Evolutionary conservation across 2,888 invertebrate genomes (phyloP).

Genomic region (Druceiella hillmani): DNA sequence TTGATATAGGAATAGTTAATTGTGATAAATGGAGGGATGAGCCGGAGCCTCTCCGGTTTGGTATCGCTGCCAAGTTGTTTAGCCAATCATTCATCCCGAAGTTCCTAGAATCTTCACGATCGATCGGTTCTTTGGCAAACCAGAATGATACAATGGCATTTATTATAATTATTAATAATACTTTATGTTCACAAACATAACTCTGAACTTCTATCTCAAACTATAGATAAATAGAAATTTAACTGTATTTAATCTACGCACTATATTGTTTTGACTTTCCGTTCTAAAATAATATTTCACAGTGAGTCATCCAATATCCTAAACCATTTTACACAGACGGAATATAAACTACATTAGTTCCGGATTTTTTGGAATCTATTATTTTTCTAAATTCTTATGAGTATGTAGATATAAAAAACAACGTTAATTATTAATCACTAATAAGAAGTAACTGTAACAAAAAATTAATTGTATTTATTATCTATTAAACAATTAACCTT

Average conservation of each 20-base stretch:
- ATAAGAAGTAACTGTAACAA: conserved; percentile 7
- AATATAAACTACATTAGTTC: conserved; percentile 17
- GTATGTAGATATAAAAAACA: conserved; percentile 9
- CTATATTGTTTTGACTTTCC: conserved; percentile 18
- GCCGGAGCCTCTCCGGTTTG: conserved; percentile 16
- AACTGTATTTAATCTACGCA: conserved; percentile 16
- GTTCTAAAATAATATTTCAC: conserved; percentile 14
- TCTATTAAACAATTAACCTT: no score
- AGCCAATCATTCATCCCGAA: conserved; percentile 16
- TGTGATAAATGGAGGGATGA: conserved; percentile 18
- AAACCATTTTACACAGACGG: conserved; percentile 20
- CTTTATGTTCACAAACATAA: no score
- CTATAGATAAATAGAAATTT: conserved; percentile 8
- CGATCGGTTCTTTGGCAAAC: conserved; percentile 19
- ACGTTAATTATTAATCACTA: conserved; percentile 4
- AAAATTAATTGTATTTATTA: conserved; percentile 9
- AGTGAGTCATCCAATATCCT: conserved; percentile 13
- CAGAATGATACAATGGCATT: conserved; percentile 18
- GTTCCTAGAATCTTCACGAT: conserved; percentile 14
- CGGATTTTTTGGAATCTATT: conserved; percentile 16
- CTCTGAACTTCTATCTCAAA: no score
- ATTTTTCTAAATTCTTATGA: no score
- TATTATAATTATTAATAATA: no score
- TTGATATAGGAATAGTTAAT: conserved; percentile 16
- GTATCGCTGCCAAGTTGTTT: conserved; percentile 13